A percentile compares a stretch with the other conserved stretches of the same genome.
Evolutionary conservation across 1,140 invertebrate genomes (phyloP).

Genomic region (Tachypleus tridentatus): DNA sequence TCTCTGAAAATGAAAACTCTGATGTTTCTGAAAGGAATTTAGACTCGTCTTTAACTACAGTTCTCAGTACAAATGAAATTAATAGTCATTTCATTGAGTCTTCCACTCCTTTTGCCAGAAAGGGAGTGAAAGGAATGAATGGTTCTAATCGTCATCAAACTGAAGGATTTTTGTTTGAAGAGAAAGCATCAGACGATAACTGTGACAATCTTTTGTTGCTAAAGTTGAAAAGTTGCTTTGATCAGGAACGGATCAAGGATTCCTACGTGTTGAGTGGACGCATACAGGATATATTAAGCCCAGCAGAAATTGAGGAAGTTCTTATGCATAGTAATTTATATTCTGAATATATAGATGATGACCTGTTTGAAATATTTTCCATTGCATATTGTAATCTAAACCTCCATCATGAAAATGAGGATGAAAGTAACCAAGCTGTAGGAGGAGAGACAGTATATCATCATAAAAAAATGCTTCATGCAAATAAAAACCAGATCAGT

Average conservation of each 20-base stretch:
- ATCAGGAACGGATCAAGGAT: constrained; percentile 31
- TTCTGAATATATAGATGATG: constrained; percentile 28
- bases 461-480: neutral
- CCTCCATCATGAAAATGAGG: too few species aligned
- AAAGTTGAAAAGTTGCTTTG: constrained; percentile 28
- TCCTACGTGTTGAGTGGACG: constrained; percentile 31
- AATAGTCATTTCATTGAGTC: too few species aligned
- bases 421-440: too few species aligned
- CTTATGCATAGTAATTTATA: constrained; percentile 31
- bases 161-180: constrained; percentile 1
- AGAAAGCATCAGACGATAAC: neutral
- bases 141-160: too few species aligned
- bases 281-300: constrained; percentile 31
- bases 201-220: constrained; percentile 10
- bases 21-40: too few species aligned
- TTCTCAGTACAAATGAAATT: too few species aligned
- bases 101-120: too few species aligned
- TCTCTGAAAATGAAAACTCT: too few species aligned
- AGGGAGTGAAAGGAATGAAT: too few species aligned
- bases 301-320: constrained; percentile 33
- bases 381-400: too few species aligned
- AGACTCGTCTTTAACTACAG: too few species aligned
- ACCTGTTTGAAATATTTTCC: constrained; percentile 29
- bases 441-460: neutral
- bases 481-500: neutral